A percentile compares a stretch with the other conserved stretches of the same genome.
Evolutionary conservation across 2,113 vertebrate species (phyloP).

Genomic region (Sus scrofa): DNA sequence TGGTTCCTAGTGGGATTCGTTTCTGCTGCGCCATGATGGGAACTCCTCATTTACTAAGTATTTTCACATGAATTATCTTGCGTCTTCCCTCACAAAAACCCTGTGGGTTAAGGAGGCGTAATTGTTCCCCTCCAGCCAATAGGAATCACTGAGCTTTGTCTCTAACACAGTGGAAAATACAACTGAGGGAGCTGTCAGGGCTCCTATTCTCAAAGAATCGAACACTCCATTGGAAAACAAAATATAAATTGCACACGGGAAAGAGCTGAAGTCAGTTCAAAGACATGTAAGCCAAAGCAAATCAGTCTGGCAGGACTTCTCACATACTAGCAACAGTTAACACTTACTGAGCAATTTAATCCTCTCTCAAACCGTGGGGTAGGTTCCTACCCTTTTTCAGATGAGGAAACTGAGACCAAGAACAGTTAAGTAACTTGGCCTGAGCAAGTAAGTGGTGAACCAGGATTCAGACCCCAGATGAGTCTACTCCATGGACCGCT

Average conservation of each 20-base stretch:
- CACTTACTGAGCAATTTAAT: not conserved
- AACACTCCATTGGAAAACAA: not conserved
- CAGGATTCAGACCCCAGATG: not conserved
- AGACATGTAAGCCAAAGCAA: not conserved
- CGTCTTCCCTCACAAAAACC: conserved; percentile 27
- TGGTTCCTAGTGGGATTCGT: too few relatives aligned
- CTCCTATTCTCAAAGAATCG: conserved; percentile 33
- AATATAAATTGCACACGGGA: not conserved
- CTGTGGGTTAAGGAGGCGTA: not conserved
- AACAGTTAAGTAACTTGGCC: not conserved
- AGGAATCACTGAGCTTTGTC: not conserved
- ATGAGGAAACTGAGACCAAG: not conserved
- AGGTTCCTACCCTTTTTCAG: not conserved
- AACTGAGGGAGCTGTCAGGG: not conserved
- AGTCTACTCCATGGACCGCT: not conserved
- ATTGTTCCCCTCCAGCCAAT: not conserved
- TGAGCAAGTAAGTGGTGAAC: not conserved
- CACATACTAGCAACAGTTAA: not conserved
- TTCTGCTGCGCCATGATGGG: too few relatives aligned
- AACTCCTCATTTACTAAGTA: not conserved
- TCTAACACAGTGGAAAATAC: conserved; percentile 31
- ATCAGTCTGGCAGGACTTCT: not conserved
- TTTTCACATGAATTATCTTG: not conserved
- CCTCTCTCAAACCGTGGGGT: not conserved
- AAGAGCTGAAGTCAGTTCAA: not conserved